Evolutionary conservation across 2,113 vertebrate genomes (phyloP).

Genomic region (Mirounga angustirostris): DNA sequence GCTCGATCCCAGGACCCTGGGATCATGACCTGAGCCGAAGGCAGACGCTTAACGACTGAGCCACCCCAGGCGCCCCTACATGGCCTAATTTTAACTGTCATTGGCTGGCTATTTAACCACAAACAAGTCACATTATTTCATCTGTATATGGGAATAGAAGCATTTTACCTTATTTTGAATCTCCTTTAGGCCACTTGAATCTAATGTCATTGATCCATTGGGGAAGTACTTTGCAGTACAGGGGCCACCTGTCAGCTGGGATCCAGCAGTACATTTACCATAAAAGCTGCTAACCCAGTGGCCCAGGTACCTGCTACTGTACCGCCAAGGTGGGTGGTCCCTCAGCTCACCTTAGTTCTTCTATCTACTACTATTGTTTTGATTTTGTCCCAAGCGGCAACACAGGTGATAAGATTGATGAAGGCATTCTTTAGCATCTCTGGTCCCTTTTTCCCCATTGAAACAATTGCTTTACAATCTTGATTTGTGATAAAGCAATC

Average conservation of each 20-base stretch:
- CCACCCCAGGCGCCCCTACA: background rate
- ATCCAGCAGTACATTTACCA: background rate
- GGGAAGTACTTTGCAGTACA: background rate
- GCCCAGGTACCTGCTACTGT: background rate
- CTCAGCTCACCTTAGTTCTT: background rate
- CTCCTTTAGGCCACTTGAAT: background rate
- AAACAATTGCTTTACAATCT: conserved; percentile 44
- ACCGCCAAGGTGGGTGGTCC: background rate
- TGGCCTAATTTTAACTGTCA: conserved; percentile 33
- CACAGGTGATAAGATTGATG: background rate
- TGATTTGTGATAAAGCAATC: conserved; percentile 30
- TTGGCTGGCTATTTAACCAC: background rate
- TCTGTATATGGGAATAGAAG: background rate
- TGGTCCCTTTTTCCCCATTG: background rate
- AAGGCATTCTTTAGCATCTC: background rate
- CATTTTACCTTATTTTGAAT: conserved; percentile 1
- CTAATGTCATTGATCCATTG: background rate
- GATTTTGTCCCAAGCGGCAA: background rate
- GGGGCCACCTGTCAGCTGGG: background rate
- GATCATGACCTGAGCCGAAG: no score
- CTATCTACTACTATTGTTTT: background rate
- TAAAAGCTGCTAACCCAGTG: background rate
- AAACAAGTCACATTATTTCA: background rate
- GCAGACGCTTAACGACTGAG: no score
- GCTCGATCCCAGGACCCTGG: no score